These are phyloP conservation scores for Nomada hirtipes DNA, from an alignment of 2,888 invertebrate species.

Conservation along the genomic window DNA sequence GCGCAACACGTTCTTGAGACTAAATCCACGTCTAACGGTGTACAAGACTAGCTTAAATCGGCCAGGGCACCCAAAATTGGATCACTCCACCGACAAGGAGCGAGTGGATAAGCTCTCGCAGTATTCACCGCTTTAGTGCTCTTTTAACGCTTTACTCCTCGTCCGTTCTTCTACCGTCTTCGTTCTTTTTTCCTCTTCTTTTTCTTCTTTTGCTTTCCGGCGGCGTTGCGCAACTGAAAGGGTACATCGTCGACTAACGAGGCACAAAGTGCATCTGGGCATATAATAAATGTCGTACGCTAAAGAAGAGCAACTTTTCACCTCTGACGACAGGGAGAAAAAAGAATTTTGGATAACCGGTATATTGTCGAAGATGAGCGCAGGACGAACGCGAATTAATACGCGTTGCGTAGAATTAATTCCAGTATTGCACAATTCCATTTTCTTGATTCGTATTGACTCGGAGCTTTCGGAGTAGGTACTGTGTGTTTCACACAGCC, in stretches of 20 bases:
- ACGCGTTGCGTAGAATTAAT: no score
- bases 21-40: conserved; percentile 16
- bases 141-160: conserved; percentile 33
- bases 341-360: neutral
- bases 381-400: no score
- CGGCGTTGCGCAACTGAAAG: conserved; percentile 49
- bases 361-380: neutral
- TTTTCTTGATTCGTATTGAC: neutral
- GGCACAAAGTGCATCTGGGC: conserved; percentile 61
- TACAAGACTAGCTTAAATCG: conserved; percentile 39
- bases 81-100: conserved; percentile 33
- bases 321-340: neutral
- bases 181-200: neutral
- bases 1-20: neutral
- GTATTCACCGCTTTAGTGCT: conserved; percentile 36
- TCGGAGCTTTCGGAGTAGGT: neutral
- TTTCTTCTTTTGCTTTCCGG: neutral
- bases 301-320: conserved; percentile 31
- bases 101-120: conserved; percentile 39
- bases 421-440: neutral
- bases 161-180: conserved; percentile 6
- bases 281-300: conserved; percentile 60
- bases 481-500: no score
- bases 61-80: conserved; percentile 39
- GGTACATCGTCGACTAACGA: conserved; percentile 62